Conservation (phyloP, 2,797 vertebrate species). For the Spondyliosoma cantharus region DNA sequence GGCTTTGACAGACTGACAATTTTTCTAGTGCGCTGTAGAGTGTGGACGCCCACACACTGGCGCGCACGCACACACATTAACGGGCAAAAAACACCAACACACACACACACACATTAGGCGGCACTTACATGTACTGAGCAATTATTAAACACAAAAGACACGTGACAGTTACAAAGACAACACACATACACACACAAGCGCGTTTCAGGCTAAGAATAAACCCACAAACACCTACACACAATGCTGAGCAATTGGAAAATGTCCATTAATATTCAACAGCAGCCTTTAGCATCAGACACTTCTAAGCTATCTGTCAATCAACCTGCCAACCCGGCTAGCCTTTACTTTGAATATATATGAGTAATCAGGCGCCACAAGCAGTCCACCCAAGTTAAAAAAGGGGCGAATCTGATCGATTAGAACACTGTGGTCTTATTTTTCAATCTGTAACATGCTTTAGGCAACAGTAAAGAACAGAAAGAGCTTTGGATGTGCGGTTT, state of each 20-base stretch:
- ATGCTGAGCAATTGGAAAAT: slow-evolving; percentile 44
- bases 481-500: background rate
- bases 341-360: slow-evolving; percentile 48
- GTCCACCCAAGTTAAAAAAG: background rate
- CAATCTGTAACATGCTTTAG: background rate
- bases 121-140: background rate
- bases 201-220: background rate
- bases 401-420: background rate
- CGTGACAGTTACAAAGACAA: background rate
- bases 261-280: slow-evolving; percentile 60
- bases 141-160: slow-evolving; percentile 5
- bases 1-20: slow-evolving; percentile 31
- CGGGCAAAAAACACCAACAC: slow-evolving; percentile 6
- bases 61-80: slow-evolving; percentile 13
- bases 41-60: slow-evolving; percentile 21
- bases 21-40: slow-evolving; percentile 8
- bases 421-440: background rate
- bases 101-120: slow-evolving; percentile 19
- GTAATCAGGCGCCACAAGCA: slow-evolving; percentile 7
- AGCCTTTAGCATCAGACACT: slow-evolving; percentile 19
- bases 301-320: slow-evolving; percentile 62
- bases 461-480: background rate
- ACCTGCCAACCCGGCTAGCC: slow-evolving; percentile 6
- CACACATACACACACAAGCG: background rate
- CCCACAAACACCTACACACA: slow-evolving; percentile 27